Percentiles rank a stretch among this genome's conserved stretches.
Evolutionary conservation across 2,113 vertebrate species (phyloP).

Genomic region (Polypterus senegalus): DNA sequence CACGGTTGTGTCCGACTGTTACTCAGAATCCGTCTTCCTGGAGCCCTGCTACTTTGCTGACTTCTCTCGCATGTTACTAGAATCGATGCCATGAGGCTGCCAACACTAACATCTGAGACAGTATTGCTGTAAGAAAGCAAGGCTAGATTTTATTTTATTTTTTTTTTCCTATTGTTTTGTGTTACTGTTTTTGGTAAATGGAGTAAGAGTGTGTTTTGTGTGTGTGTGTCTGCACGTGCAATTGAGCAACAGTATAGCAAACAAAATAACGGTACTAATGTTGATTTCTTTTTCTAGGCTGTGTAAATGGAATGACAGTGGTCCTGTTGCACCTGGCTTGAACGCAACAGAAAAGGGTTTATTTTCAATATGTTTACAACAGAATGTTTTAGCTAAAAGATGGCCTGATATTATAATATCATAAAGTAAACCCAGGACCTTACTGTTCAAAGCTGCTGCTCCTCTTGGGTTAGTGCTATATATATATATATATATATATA

Average conservation of each 20-base stretch:
- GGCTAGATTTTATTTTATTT: conserved; percentile 27
- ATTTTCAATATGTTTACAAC: conserved; percentile 34
- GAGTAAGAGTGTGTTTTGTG: conserved; percentile 3
- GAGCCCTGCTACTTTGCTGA: conserved; percentile 64
- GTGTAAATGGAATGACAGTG: conserved; percentile 31
- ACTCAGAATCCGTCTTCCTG: conserved; percentile 37
- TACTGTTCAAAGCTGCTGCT: conserved; percentile 82
- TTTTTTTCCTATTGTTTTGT: background rate
- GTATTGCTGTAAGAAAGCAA: conserved; percentile 36
- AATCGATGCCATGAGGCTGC: conserved; percentile 25
- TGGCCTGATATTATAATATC: conserved; percentile 51
- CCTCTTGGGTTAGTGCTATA: conserved; percentile 67
- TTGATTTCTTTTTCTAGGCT: conserved; percentile 33
- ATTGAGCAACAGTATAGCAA: conserved; percentile 17
- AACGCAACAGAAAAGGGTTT: conserved; percentile 27
- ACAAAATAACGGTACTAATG: background rate
- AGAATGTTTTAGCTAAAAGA: conserved; percentile 31
- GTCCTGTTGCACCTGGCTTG: conserved; percentile 32
- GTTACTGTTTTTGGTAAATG: conserved; percentile 6
- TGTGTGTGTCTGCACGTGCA: conserved; percentile 4
- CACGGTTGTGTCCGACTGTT: conserved; percentile 41
- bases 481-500: conserved; percentile 40
- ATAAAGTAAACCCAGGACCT: conserved; percentile 58
- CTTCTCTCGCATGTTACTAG: conserved; percentile 16
- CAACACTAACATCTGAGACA: conserved; percentile 29